Evolutionary conservation across 2,888 invertebrate species (phyloP), one percentile per base, ranked within the genome.

Genomic region (Proisotoma minuta): DNA sequence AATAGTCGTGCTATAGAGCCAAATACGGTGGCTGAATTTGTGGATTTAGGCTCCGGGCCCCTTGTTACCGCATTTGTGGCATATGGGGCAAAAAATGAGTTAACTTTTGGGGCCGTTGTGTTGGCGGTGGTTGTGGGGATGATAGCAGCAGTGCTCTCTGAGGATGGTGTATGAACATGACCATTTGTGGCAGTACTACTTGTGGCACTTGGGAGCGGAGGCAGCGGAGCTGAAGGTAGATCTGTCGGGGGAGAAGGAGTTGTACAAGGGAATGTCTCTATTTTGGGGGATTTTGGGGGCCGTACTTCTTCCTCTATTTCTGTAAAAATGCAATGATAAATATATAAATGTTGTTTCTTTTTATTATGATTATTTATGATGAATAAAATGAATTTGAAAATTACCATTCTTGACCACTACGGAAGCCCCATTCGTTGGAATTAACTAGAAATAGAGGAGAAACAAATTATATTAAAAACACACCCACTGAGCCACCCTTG

Each of bases 1-100:
- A 74, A 57, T 18, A 74, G 66, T 56, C 70, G 62, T 1, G 71
- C 72, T 50, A 74, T 74, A n/a, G 74, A 74, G 3, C 74, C 74
- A 63, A 73, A 73, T 10, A 57, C 40, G n/a, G n/a, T n/a, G n/a
- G n/a, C n/a, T n/a, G n/a, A n/a, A 15, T 15, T 34, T 8, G 34
- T 34, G 8, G 8, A 15, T 34, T 34, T 8, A 10, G 8, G 34
- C 34, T 34, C 8, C 15, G 8, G 34, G 15, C 34, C 34, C 34
- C 43, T 5, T 5, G 43, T 43, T 20, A 43, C 43, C 5, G 43
- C 43, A 43, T 50, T 50, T 10, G 4, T 5, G 3, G 50, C 26
- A n/a, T 53, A 27, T 4, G 53, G 43, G 5, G 43, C 43, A 43
- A 43, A 43, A 12, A 27, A 51, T 3, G 51, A 27, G 28, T 26